Base-by-base conservation (phyloP, 2,888 invertebrate genomes). In the Pterostichus niger region DNA sequence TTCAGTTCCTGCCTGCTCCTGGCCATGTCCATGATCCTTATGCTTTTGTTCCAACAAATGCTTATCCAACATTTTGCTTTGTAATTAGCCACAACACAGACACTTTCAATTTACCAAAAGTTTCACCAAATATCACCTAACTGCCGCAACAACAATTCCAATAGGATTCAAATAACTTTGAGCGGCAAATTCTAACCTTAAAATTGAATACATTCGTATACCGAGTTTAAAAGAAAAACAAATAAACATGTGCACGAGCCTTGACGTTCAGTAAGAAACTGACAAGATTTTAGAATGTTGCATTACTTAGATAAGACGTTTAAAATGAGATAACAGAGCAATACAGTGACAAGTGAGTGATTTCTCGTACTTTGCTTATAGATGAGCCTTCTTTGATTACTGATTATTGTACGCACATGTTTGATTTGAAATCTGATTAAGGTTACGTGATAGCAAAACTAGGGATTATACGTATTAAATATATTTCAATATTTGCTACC, bases 31-130 rank as follows among this genome's bases (percentile, higher is more conserved):
- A 73, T 59, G 73, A 31, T 82, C 73, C 24, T 17, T 73, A 44
- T 73, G 73, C 35, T 71, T 71, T 64, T 64, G 64, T 15, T 73
- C 54, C 2, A 59, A 46, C 9, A 59, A 56, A 44, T 82, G 82
- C 46, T 75, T 82, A 75, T 82, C 82, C 82, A 82, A 82, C 82
- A 82, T 82, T 46, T 82, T 82, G 49, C 13, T 24, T 46, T 52
- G 35, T 35, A 71, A 15, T 11, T 44, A 46, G 11, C 40, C 56
- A 78, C 78, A 71, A 24, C 75, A 52, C 52, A 49, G n/a, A 10
- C 49, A 73, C 52, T 56, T 10, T 31, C 33, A 49, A 17, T 13
- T 17, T 56, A 52, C 11, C 24, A 61, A 13, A 80, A 68, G 54
- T 81, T 40, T 56, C 56, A 56, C 11, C 33, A 61, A 13, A 80